A percentile compares a stretch with the other conserved stretches of the same genome.
phyloP scores from a whole-genome alignment of 2,888 invertebrate species.

The Auanema sp. region DNA sequence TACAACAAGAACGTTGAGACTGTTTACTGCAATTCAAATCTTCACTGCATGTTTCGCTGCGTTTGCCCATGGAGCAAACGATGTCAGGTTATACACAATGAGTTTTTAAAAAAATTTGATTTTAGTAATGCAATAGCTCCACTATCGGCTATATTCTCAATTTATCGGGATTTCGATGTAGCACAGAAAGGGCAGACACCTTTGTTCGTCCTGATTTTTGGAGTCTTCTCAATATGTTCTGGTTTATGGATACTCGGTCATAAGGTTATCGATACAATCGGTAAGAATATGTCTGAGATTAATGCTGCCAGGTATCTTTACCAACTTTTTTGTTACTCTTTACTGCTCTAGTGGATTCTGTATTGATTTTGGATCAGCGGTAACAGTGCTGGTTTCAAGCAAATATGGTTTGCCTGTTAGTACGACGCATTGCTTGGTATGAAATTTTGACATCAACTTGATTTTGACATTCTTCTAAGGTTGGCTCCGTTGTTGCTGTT shows the following conservation, averaged over 20 bases:
- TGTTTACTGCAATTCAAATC: slow-evolving; percentile 92
- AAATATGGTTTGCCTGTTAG: slow-evolving; percentile 95
- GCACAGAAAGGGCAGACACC: slow-evolving; percentile 83
- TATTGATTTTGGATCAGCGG: slow-evolving; percentile 91
- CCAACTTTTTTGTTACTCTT: neutral
- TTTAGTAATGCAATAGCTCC: slow-evolving; percentile 92
- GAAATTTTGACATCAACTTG: neutral
- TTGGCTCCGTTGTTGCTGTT: slow-evolving; percentile 90
- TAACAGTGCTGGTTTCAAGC: slow-evolving; percentile 91
- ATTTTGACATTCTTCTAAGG: slow-evolving; percentile 20
- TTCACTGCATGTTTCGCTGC: slow-evolving; percentile 95
- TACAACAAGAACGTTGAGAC: slow-evolving; percentile 39
- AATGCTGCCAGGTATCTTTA: slow-evolving; percentile 86
- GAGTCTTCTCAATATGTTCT: slow-evolving; percentile 88
- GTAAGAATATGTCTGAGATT: slow-evolving; percentile 91
- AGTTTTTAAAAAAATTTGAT: slow-evolving; percentile 5
- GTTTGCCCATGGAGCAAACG: slow-evolving; percentile 99
- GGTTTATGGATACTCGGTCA: slow-evolving; percentile 95
- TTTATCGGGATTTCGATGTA: slow-evolving; percentile 79
- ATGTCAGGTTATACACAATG: slow-evolving; percentile 78
- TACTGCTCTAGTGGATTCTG: slow-evolving; percentile 80
- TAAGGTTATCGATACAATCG: slow-evolving; percentile 91
- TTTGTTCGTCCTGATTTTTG: slow-evolving; percentile 84
- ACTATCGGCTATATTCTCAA: slow-evolving; percentile 86
- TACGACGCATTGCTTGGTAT: slow-evolving; percentile 95